Conservation (phyloP, 2,797 vertebrate genomes). For the Spea hammondii region DNA sequence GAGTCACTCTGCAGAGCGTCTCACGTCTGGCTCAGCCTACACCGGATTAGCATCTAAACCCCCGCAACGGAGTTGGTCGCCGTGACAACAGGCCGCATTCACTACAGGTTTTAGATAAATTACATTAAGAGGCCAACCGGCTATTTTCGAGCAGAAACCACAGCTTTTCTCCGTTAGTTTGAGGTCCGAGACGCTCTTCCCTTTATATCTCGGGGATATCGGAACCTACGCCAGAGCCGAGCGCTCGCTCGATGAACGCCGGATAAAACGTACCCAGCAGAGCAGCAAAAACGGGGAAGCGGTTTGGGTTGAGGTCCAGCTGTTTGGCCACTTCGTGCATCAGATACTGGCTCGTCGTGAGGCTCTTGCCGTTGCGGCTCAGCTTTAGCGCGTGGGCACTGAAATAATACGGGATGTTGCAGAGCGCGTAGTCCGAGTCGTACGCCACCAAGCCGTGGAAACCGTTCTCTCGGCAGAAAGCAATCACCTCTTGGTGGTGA, state of each 20-base stretch:
- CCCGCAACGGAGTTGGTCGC: conserved; percentile 28
- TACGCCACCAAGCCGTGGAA: conserved; percentile 93
- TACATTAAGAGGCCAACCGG: not conserved
- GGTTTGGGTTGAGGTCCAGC: conserved; percentile 89
- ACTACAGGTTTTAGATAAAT: no score
- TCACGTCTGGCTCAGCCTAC: conserved; percentile 15
- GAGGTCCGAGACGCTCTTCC: no score
- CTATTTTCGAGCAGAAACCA: not conserved
- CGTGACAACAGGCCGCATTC: conserved; percentile 9
- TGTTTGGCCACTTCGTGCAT: conserved; percentile 96
- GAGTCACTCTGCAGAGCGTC: not conserved
- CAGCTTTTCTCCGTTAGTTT: not conserved
- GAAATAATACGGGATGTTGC: conserved; percentile 94
- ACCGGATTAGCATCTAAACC: conserved; percentile 28
- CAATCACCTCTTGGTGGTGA: conserved; percentile 95
- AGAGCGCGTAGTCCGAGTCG: conserved; percentile 93
- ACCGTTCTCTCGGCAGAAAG: conserved; percentile 87
- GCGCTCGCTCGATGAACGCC: no score
- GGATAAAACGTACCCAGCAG: conserved; percentile 77
- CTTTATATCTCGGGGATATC: no score
- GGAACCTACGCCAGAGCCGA: no score
- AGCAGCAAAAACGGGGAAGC: conserved; percentile 92
- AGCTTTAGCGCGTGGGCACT: conserved; percentile 93
- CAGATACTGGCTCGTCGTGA: conserved; percentile 96
- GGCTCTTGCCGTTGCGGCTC: conserved; percentile 94